A percentile compares a stretch with the other conserved stretches of the same genome.
Evolutionary conservation across 30 jellyfish, hydroid and myxozoan species (phyloP).

Genomic region (Turritopsis rubra): DNA sequence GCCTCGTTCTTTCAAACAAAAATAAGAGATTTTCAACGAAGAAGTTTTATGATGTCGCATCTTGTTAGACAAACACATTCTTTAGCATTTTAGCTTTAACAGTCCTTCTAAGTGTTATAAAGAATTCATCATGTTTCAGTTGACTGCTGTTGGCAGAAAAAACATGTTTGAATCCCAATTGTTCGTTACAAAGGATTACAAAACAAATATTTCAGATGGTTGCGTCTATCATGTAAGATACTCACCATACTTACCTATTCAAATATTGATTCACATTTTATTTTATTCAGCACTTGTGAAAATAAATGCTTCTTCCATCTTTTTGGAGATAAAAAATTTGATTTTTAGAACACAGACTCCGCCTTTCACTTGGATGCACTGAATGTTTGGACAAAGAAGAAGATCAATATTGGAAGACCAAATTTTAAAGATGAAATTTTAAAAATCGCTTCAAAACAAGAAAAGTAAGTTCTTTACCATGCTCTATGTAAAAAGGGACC

Average conservation of each 20-base stretch:
- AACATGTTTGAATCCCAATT: conserved; percentile 31
- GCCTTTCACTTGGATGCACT: not conserved
- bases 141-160: not conserved
- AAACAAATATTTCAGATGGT: conserved; percentile 7
- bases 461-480: conserved; percentile 5
- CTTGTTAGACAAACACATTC: too few relatives aligned
- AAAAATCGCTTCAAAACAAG: conserved; percentile 16
- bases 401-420: conserved; percentile 63
- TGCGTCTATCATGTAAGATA: not conserved
- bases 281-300: too few relatives aligned
- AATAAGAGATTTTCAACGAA: too few relatives aligned
- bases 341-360: not conserved
- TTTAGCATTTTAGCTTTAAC: too few relatives aligned
- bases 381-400: conserved; percentile 5
- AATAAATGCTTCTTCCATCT: too few relatives aligned
- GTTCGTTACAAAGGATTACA: conserved; percentile 20
- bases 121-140: too few relatives aligned
- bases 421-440: conserved; percentile 37
- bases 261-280: too few relatives aligned
- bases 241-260: too few relatives aligned
- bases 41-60: too few relatives aligned
- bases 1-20: too few relatives aligned
- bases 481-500: too few relatives aligned
- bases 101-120: too few relatives aligned
- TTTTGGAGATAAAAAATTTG: not conserved